Base-by-base conservation (phyloP, 2,888 invertebrate species). In the Lasioglossum oenotherae region DNA sequence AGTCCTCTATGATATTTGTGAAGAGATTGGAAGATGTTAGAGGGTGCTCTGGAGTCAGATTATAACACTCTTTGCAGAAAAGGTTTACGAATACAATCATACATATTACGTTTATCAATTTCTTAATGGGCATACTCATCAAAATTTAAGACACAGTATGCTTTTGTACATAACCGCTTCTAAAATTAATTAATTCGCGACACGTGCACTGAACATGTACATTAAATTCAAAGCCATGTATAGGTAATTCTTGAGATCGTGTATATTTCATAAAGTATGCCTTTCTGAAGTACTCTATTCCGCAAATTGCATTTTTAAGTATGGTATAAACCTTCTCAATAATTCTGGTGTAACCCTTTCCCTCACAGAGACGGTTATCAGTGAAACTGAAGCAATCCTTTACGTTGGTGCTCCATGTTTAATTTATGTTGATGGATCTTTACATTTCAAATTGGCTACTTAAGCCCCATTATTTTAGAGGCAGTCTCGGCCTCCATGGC, bases 401-500 rank as follows among this genome's bases (percentile, higher is more conserved):
- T 85, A 60, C 81, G 74, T 57, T 46, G 41, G 38, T 38, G 75
- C 86, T 88, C 89, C 86, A 85, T 84, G 72, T 87, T 90, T 93
- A 93, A 93, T 93, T 92, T 92, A 93, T 93, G 93, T 83, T 93
- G 92, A 93, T 93, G 91, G 88, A 91, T 90, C 90, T 93, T 92
- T 93, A 89, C 91, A 89, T 88, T 86, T 88, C 91, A 92, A 93
- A 93, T 93, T 92, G 92, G 87, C 90, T 91, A 87, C 89, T 91
- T 87, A 89, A 90, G 89, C 88, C 85, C 87, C 90, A 90, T 93
- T 93, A 91, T 91, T 92, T 92, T 91, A 84, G 88, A 83, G 86
- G 88, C 73, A 77, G 80, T 81, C 86, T 80, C 78, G 64, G 4
- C 81, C 83, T 81, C 81, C 76, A 81, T 53, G 81, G 74, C 72